These are phyloP conservation scores for Drosophila atripex DNA, from an alignment of 2,888 invertebrate genomes.

Conservation along the genomic window DNA sequence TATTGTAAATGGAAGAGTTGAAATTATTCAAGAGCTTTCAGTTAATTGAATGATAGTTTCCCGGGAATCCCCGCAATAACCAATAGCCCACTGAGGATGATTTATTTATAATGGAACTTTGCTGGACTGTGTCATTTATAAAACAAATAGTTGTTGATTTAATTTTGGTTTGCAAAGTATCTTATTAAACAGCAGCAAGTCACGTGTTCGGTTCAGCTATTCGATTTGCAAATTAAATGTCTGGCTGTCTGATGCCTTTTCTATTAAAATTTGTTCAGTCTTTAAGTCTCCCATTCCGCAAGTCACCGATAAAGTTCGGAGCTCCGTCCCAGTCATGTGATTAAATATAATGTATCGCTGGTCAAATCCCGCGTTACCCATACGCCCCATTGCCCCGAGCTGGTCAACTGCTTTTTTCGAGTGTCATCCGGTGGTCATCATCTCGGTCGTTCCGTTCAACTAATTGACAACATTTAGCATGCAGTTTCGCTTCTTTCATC, in stretches of 20 bases:
- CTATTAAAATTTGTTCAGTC: neutral
- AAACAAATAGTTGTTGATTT: neutral
- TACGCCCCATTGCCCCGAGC: constrained; percentile 36
- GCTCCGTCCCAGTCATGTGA: constrained; percentile 8
- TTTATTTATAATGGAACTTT: neutral
- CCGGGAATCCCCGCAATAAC: neutral
- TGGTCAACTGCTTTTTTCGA: constrained; percentile 29
- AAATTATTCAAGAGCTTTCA: neutral
- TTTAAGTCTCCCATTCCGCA: neutral
- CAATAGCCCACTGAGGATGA: neutral
- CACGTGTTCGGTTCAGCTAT: neutral
- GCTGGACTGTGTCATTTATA: neutral
- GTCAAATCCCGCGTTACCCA: constrained; percentile 23
- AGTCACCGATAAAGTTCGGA: constrained; percentile 9
- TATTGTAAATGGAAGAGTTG: neutral
- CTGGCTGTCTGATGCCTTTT: neutral
- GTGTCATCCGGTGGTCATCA: constrained; percentile 46
- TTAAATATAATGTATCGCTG: constrained; percentile 13
- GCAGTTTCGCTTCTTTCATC: constrained; percentile 11
- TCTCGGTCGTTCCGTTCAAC: constrained; percentile 38
- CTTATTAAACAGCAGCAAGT: neutral
- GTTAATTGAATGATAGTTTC: neutral
- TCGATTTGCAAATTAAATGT: neutral
- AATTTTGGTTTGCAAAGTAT: neutral
- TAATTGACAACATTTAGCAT: constrained; percentile 67